phyloP scores from a whole-genome alignment of 2,888 invertebrate species.

The Ctenicera cuprea region DNA sequence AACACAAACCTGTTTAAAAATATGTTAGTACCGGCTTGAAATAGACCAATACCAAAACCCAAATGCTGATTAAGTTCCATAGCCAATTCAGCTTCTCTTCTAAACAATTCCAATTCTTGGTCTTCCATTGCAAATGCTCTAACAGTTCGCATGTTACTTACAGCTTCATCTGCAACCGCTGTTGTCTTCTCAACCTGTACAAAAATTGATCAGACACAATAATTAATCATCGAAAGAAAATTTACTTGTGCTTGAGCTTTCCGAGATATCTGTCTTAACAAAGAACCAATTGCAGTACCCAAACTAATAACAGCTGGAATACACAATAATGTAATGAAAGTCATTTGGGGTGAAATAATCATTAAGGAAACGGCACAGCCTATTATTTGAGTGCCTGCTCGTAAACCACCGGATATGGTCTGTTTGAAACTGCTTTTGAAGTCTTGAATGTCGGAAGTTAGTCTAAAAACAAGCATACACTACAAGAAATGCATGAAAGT shows the following conservation, averaged over 20 bases:
- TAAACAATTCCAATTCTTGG: constrained; percentile 84
- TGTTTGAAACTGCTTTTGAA: constrained; percentile 98
- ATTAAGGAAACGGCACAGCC: constrained; percentile 87
- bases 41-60: constrained; percentile 93
- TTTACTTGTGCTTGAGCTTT: constrained; percentile 88
- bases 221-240: background rate
- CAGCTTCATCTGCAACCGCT: constrained; percentile 93
- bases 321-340: constrained; percentile 87
- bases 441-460: constrained; percentile 96
- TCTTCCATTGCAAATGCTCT: constrained; percentile 95
- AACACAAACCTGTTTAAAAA: constrained; percentile 82
- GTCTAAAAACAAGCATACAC: constrained; percentile 73
- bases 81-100: constrained; percentile 84
- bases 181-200: constrained; percentile 88
- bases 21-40: constrained; percentile 92
- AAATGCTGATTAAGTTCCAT: constrained; percentile 84
- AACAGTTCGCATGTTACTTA: constrained; percentile 95
- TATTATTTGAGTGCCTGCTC: constrained; percentile 89
- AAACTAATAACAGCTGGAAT: constrained; percentile 89
- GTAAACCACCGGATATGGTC: constrained; percentile 92
- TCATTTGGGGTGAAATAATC: constrained; percentile 93
- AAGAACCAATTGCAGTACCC: constrained; percentile 89
- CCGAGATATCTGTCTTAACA: constrained; percentile 85
- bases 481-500: constrained; percentile 37
- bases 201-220: constrained; percentile 16